Evolutionary conservation across 2,797 vertebrate genomes (phyloP).

Genomic region (Agapornis canus): DNA sequence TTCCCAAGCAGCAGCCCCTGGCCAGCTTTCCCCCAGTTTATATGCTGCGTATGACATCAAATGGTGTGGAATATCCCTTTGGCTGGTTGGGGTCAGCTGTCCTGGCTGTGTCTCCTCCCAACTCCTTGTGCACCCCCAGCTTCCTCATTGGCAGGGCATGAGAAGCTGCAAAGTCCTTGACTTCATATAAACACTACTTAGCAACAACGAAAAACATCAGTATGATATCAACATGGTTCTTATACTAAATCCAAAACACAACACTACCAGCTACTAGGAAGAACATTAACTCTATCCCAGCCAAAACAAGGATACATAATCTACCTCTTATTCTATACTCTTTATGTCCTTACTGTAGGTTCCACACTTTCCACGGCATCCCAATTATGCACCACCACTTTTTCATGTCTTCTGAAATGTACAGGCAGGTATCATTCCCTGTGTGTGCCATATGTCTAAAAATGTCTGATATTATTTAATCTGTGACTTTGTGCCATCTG

Average conservation of each 20-base stretch:
- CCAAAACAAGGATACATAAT: neutral
- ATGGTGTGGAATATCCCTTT: neutral
- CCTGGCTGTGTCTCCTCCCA: neutral
- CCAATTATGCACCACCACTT: neutral
- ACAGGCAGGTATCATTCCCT: neutral
- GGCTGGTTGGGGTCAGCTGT: neutral
- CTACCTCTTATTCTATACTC: neutral
- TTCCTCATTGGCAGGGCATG: too few species aligned
- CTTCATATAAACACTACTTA: neutral
- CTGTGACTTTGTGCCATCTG: neutral
- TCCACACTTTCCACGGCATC: neutral
- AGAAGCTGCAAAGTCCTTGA: too few species aligned
- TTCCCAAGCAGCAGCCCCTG: neutral
- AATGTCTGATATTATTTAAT: neutral
- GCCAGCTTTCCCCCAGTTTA: neutral
- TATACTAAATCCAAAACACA: neutral
- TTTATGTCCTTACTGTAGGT: neutral
- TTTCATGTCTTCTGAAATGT: neutral
- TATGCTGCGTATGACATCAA: too few species aligned
- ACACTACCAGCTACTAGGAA: neutral
- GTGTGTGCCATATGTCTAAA: neutral
- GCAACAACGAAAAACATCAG: neutral
- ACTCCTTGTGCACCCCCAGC: too few species aligned
- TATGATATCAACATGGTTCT: neutral
- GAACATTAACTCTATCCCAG: neutral